Conservation (phyloP, 2,113 vertebrate species). For the Colistium nudipinnis region DNA sequence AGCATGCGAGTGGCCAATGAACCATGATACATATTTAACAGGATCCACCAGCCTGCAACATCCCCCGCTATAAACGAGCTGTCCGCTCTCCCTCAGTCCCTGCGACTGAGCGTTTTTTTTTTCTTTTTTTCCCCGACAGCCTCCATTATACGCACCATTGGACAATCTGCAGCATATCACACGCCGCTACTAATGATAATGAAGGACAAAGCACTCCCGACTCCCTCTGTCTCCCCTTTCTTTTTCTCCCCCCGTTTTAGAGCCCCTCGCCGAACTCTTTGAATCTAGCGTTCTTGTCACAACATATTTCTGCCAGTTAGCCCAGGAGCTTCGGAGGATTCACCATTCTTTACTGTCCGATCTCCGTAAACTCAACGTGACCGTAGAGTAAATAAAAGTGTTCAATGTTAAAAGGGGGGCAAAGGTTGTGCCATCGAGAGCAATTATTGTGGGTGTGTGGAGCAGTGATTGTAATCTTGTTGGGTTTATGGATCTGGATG, state of each 20-base stretch:
- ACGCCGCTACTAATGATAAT: conserved; percentile 68
- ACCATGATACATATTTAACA: conserved; percentile 69
- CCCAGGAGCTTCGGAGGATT: background rate
- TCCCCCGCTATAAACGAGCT: conserved; percentile 47
- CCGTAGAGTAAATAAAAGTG: too few relatives aligned
- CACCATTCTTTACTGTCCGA: conserved; percentile 12
- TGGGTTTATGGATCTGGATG: too few relatives aligned
- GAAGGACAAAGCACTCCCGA: conserved; percentile 54
- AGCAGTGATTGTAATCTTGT: too few relatives aligned
- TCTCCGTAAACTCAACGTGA: background rate
- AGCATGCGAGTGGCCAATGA: conserved; percentile 45
- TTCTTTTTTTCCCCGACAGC: too few relatives aligned
- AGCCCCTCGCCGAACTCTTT: conserved; percentile 15
- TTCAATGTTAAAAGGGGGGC: too few relatives aligned
- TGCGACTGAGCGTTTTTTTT: conserved; percentile 50
- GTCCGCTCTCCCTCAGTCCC: conserved; percentile 50
- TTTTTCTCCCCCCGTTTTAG: too few relatives aligned
- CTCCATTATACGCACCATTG: conserved; percentile 69
- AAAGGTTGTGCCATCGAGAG: too few relatives aligned
- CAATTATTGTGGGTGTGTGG: too few relatives aligned
- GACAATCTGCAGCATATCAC: conserved; percentile 62
- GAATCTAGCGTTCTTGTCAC: conserved; percentile 31
- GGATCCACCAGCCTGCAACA: conserved; percentile 54
- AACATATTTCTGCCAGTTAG: conserved; percentile 23
- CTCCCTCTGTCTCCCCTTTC: conserved; percentile 26